Conservation (phyloP, 2,113 vertebrate species). For the Rhagologus leucostigma region DNA sequence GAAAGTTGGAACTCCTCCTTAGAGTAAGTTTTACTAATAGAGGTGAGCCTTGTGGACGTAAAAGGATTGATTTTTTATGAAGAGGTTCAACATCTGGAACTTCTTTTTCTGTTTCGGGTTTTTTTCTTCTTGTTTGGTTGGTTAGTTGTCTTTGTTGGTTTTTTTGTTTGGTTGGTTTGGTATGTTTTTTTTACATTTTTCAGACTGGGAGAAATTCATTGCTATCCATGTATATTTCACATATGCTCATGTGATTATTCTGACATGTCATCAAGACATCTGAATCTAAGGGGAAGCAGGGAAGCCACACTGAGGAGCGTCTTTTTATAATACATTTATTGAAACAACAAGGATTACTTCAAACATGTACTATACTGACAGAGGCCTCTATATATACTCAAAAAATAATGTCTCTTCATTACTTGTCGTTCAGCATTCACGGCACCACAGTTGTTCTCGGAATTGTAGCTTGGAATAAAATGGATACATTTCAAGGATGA, state of each 20-base stretch:
- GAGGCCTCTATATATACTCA: background rate
- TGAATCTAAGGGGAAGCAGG: background rate
- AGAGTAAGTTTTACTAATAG: background rate
- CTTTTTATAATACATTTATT: background rate
- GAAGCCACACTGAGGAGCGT: background rate
- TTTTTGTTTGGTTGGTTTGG: background rate
- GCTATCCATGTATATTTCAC: background rate
- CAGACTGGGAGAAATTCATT: rapidly evolving
- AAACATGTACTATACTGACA: background rate
- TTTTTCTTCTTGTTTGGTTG: background rate
- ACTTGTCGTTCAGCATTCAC: background rate
- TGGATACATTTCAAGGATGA: background rate
- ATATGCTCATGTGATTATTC: background rate
- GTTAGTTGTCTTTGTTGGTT: background rate
- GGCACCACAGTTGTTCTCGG: background rate
- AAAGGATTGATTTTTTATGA: background rate
- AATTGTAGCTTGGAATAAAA: background rate
- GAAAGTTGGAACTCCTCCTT: background rate
- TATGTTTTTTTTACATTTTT: background rate
- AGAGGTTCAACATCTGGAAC: background rate
- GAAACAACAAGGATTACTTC: background rate
- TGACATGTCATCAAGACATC: background rate
- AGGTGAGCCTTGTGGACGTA: background rate
- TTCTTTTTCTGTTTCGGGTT: rapidly evolving
- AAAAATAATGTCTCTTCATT: background rate